phyloP scores from a whole-genome alignment of 2,113 vertebrate species.

The Calyptomena viridis region DNA sequence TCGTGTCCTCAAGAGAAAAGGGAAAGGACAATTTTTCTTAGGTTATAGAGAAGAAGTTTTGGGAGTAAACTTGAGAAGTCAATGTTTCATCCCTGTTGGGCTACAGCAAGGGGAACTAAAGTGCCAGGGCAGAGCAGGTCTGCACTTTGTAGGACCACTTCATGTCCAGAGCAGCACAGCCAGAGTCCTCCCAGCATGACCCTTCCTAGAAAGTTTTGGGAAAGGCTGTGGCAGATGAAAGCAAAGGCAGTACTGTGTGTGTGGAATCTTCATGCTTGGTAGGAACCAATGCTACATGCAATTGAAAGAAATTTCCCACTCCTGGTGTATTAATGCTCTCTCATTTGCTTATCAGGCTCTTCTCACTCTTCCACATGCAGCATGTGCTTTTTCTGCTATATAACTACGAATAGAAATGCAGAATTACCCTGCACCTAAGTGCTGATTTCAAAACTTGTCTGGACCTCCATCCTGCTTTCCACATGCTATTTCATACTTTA shows the following conservation, averaged over 20 bases:
- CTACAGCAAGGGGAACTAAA: neutral
- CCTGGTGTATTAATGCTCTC: neutral
- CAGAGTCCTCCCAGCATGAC: neutral
- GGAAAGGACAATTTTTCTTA: neutral
- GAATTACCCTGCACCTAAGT: neutral
- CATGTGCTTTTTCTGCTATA: neutral
- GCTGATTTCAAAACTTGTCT: conserved; percentile 7
- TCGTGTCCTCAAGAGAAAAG: neutral
- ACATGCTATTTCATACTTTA: neutral
- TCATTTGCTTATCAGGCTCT: neutral
- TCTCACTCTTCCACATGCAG: neutral
- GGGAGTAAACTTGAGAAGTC: neutral
- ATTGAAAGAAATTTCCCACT: neutral
- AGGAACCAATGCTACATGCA: neutral
- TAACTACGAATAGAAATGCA: neutral
- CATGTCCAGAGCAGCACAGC: neutral
- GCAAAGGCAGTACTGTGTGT: neutral
- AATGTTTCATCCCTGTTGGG: neutral
- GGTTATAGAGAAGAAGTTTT: neutral
- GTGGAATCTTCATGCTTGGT: neutral
- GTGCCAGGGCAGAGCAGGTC: neutral
- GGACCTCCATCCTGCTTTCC: neutral
- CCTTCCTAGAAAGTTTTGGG: neutral
- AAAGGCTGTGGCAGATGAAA: neutral
- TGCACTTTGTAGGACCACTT: neutral